Evolutionary conservation across 2,888 invertebrate species (phyloP).

Genomic region (Lochmaea capreae): DNA sequence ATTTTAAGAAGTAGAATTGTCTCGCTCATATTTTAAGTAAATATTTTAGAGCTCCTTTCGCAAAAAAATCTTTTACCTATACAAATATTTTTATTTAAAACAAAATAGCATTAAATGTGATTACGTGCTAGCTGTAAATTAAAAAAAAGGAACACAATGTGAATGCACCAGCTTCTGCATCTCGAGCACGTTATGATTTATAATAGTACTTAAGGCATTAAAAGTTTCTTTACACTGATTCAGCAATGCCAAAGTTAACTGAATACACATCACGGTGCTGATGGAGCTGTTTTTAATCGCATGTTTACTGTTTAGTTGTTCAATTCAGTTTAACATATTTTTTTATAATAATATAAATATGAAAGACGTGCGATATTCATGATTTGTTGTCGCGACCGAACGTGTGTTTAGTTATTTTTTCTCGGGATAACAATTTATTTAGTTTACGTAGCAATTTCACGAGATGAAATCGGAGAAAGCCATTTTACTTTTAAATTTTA

Average conservation of each 20-base stretch:
- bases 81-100: neutral
- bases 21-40: too few species aligned
- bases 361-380: slow-evolving; percentile 6
- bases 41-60: neutral
- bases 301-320: slow-evolving; percentile 31
- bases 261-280: slow-evolving; percentile 28
- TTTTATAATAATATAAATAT: slow-evolving; percentile 10
- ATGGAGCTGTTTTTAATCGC: slow-evolving; percentile 35
- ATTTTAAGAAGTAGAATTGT: too few species aligned
- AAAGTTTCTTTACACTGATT: slow-evolving; percentile 29
- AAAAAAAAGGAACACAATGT: neutral
- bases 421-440: slow-evolving; percentile 10
- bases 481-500: neutral
- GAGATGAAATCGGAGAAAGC: neutral
- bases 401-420: slow-evolving; percentile 18
- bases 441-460: neutral
- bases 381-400: neutral
- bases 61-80: neutral
- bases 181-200: neutral
- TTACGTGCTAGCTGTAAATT: neutral
- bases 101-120: neutral
- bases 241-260: slow-evolving; percentile 30
- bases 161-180: slow-evolving; percentile 2
- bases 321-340: slow-evolving; percentile 25
- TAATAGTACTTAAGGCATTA: neutral